Evolutionary conservation across 2,113 vertebrate genomes (phyloP).

Genomic region (Myotis lucifugus): DNA sequence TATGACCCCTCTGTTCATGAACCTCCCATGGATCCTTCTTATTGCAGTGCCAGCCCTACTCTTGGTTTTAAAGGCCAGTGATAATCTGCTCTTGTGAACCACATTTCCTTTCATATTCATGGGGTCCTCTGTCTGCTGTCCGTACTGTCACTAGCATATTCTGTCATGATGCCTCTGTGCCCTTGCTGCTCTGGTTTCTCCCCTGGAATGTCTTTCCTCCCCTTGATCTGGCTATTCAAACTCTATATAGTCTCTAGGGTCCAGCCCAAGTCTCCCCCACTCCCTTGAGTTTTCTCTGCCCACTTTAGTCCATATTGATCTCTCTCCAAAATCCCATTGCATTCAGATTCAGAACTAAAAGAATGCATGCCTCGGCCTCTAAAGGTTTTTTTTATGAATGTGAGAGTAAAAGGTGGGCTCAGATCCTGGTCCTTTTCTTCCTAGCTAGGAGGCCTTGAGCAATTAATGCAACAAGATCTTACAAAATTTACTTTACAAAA

Average conservation of each 20-base stretch:
- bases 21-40: background rate
- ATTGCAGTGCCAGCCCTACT: background rate
- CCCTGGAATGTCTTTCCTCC: background rate
- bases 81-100: background rate
- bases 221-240: background rate
- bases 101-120: background rate
- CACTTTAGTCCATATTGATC: background rate
- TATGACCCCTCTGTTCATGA: background rate
- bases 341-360: slow-evolving; percentile 5
- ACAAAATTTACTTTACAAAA: background rate
- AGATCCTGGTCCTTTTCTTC: background rate
- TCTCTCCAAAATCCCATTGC: background rate
- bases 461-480: background rate
- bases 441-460: background rate
- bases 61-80: background rate
- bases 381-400: background rate
- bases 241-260: background rate
- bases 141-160: background rate
- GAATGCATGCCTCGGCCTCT: background rate
- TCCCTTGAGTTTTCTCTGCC: background rate
- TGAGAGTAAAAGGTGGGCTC: background rate
- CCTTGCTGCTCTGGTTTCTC: background rate
- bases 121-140: background rate
- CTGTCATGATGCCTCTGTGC: background rate
- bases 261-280: background rate